Conservation (phyloP, 1,140 invertebrate species). For the Propsilocerus akamusi region DNA sequence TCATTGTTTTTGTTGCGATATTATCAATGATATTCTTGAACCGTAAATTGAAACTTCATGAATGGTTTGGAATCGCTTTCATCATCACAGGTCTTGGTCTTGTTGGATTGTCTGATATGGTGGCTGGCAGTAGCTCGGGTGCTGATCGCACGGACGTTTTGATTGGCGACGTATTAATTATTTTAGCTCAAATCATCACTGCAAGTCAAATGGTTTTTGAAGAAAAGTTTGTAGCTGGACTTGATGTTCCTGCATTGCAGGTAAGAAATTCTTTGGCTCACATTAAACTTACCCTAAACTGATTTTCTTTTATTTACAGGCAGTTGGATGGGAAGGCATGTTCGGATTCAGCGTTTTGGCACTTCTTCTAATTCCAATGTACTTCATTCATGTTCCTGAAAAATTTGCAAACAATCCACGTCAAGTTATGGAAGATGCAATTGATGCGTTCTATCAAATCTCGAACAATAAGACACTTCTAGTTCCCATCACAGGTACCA, state of each 20-base stretch:
- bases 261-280: neutral
- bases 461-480: constrained; percentile 25
- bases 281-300: neutral
- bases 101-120: constrained; percentile 41
- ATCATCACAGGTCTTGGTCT: constrained; percentile 64
- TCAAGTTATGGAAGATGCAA: constrained; percentile 65
- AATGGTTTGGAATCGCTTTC: constrained; percentile 72
- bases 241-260: constrained; percentile 56
- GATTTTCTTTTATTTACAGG: constrained; percentile 35
- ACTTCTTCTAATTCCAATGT: constrained; percentile 61
- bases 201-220: constrained; percentile 87
- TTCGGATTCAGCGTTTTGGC: constrained; percentile 69
- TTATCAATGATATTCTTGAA: constrained; percentile 77
- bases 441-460: constrained; percentile 73
- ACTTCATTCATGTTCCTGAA: constrained; percentile 55
- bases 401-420: constrained; percentile 61
- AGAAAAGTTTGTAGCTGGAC: constrained; percentile 68
- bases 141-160: constrained; percentile 59
- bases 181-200: constrained; percentile 80
- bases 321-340: constrained; percentile 85
- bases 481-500: constrained; percentile 44
- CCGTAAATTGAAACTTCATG: constrained; percentile 37
- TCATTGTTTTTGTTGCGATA: constrained; percentile 85
- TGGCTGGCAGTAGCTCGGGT: constrained; percentile 17
- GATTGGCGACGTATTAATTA: constrained; percentile 81